Evolutionary conservation across 2,888 invertebrate species (phyloP), one percentile per base, ranked within the genome.

Genomic region (Oligia fasciuncula): DNA sequence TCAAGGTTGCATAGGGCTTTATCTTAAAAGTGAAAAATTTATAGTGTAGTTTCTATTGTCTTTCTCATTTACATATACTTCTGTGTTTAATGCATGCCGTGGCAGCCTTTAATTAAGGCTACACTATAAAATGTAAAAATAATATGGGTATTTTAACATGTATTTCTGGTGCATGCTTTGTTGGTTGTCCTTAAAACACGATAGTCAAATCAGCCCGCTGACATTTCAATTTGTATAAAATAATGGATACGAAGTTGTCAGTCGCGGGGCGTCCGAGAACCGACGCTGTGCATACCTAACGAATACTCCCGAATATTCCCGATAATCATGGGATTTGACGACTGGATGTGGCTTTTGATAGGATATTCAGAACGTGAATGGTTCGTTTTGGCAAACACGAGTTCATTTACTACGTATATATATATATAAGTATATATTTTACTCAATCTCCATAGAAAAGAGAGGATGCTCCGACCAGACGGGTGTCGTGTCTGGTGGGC

Each of bases 221-320:
- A 94, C 93, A 90, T 93, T 94, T 94, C 94, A 94, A 94, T 94
- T 94, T 94, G 92, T 93, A 92, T 92, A 92, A 93, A 94, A 94
- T 94, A 94, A 94, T 93, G 90, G 91, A 77, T 81, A 86, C 76
- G 79, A 83, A 89, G 86, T 93, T 93, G 91, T 77, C 79, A 93
- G 91, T 92, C 93, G 78, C 73, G 75, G 73, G 84, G 88, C 91
- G 92, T 91, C 90, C 90, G 81, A 84, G 70, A 73, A 68, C 63
- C 74, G 84, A 90, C 84, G 90, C 80, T 78, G 83, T 85, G 94
- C 91, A 93, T 93, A 91, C 89, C 76, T 92, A 94, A 83, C 77
- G 88, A 81, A 77, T 60, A 71, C 73, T 78, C 74, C 80, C 72
- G 63, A 73, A 80, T 80, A 29, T 72, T 66, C 43, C 40, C 60